Conservation (phyloP, 2,113 vertebrate genomes). For the Phylloscopus whistleri region DNA sequence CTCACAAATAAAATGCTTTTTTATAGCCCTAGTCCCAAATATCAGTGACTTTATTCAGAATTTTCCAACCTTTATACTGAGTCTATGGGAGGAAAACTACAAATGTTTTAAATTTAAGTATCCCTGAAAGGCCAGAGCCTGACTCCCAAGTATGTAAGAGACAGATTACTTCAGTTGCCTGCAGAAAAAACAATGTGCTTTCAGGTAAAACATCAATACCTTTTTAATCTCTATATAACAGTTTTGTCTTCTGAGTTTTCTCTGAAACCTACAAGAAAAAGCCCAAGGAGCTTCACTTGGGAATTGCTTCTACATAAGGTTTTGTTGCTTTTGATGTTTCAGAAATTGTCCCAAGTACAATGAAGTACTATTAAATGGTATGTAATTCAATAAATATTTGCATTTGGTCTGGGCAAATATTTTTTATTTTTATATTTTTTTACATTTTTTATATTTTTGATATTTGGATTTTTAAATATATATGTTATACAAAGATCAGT, state of each 20-base stretch:
- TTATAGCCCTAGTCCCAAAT: neutral
- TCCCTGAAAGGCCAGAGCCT: neutral
- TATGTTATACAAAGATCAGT: neutral
- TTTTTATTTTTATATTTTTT: neutral
- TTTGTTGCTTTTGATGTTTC: neutral
- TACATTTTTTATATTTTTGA: neutral
- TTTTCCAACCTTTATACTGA: neutral
- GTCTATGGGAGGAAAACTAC: neutral
- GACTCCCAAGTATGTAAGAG: neutral
- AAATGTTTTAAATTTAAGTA: neutral
- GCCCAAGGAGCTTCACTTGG: neutral
- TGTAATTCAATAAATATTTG: neutral
- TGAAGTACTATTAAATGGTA: neutral
- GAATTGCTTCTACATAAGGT: neutral
- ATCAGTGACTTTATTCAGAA: neutral
- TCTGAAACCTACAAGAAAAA: neutral
- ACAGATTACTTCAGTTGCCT: neutral
- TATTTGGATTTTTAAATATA: neutral
- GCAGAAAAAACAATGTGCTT: neutral
- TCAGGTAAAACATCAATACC: neutral
- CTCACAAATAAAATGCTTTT: neutral
- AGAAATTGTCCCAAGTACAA: neutral
- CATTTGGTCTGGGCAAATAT: neutral
- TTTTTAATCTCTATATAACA: neutral
- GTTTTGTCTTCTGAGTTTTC: neutral